A percentile compares a stretch with the other conserved stretches of the same genome.
These are phyloP conservation scores for Nothoprocta perdicaria DNA, from an alignment of 2,113 vertebrate genomes.

Conservation along the genomic window DNA sequence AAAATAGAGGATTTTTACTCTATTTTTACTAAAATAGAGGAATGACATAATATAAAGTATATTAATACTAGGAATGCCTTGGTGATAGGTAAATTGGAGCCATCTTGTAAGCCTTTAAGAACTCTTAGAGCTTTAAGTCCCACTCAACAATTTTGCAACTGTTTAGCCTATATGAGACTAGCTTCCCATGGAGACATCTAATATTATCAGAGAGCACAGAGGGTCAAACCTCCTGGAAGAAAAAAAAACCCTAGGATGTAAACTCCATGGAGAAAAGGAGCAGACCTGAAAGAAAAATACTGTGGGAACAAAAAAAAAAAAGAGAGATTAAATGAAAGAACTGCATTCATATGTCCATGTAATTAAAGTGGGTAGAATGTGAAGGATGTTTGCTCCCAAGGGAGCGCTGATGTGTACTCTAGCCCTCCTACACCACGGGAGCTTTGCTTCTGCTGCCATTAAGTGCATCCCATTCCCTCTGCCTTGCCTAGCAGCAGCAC, in stretches of 20 bases:
- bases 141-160: background rate
- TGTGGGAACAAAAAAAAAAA: background rate
- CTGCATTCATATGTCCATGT: background rate
- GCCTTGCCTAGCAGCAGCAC: background rate
- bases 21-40: background rate
- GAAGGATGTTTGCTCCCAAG: background rate
- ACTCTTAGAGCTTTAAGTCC: background rate
- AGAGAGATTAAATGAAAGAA: background rate
- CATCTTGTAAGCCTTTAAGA: background rate
- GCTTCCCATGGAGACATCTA: background rate
- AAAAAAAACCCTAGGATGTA: background rate
- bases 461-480: background rate
- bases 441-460: background rate
- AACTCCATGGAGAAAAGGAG: background rate
- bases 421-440: background rate
- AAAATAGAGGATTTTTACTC: background rate
- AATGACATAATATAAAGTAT: background rate
- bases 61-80: background rate
- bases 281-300: background rate
- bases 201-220: background rate
- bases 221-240: background rate
- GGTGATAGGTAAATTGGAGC: background rate
- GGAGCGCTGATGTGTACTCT: background rate
- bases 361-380: background rate
- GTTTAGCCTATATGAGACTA: background rate